Percentiles rank a stretch among this genome's conserved stretches.
These are phyloP conservation scores for Metallyticus violacea DNA, from an alignment of 2,888 invertebrate genomes.

Conservation along the genomic window DNA sequence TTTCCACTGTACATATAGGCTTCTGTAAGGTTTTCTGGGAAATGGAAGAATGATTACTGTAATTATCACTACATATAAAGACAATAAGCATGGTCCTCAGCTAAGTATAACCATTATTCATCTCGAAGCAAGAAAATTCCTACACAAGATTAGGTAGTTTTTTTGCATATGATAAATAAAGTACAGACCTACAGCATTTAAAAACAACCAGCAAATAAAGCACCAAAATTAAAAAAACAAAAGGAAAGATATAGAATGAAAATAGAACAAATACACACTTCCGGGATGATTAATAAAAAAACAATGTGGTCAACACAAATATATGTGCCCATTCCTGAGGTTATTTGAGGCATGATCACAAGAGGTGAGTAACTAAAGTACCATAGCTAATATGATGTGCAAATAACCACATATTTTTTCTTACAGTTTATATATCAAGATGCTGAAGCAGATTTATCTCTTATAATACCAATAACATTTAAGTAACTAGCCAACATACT, in stretches of 20 bases:
- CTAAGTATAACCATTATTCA: too few relatives aligned
- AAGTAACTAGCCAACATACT: neutral
- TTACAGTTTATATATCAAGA: neutral
- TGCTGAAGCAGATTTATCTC: neutral
- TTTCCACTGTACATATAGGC: too few relatives aligned
- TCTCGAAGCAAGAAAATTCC: too few relatives aligned
- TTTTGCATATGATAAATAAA: too few relatives aligned
- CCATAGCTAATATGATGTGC: neutral
- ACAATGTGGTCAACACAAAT: neutral
- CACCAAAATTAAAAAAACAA: neutral
- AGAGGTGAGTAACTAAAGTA: neutral
- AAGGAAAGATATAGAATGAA: too few relatives aligned
- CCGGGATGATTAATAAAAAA: too few relatives aligned
- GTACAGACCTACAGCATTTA: neutral
- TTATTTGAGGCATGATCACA: neutral
- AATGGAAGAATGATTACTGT: too few relatives aligned
- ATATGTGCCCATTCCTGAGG: neutral
- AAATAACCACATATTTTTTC: neutral
- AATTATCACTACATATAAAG: too few relatives aligned
- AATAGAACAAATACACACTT: too few relatives aligned
- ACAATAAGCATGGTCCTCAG: too few relatives aligned
- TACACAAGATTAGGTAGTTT: too few relatives aligned
- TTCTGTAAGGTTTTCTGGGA: too few relatives aligned
- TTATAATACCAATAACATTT: neutral
- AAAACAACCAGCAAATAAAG: neutral